Percentiles rank a stretch among this genome's conserved stretches.
Evolutionary conservation across 2,113 vertebrate genomes (phyloP).

Genomic region (Diadophis punctatus): DNA sequence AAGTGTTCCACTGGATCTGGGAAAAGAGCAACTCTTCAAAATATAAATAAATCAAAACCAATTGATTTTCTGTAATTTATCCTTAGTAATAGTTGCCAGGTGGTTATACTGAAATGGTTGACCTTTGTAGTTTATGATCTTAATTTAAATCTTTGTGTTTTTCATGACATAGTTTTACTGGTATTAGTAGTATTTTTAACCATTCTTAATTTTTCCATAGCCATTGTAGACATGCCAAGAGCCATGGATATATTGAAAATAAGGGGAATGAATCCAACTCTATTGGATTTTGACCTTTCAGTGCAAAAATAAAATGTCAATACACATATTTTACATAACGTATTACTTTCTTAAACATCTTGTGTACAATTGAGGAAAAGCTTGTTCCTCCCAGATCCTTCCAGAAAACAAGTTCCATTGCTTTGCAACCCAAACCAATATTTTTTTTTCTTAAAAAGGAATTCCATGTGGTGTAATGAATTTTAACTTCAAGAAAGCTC

Average conservation of each 20-base stretch:
- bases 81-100: background rate
- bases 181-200: background rate
- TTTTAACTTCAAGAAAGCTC: background rate
- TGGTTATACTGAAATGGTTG: background rate
- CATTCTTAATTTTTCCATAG: background rate
- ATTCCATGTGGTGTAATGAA: background rate
- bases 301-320: background rate
- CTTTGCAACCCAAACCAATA: background rate
- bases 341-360: background rate
- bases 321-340: background rate
- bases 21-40: background rate
- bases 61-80: background rate
- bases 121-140: background rate
- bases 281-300: background rate
- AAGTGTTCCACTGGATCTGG: background rate
- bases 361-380: background rate
- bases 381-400: background rate
- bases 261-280: background rate
- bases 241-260: background rate
- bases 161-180: background rate
- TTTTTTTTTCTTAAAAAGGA: background rate
- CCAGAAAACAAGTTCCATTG: background rate
- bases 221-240: background rate
- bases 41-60: conserved; percentile 9
- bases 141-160: background rate